Percentiles rank a stretch among this genome's conserved stretches.
Evolutionary conservation across 2,113 vertebrate species (phyloP).

Genomic region (Eretmochelys imbricata): DNA sequence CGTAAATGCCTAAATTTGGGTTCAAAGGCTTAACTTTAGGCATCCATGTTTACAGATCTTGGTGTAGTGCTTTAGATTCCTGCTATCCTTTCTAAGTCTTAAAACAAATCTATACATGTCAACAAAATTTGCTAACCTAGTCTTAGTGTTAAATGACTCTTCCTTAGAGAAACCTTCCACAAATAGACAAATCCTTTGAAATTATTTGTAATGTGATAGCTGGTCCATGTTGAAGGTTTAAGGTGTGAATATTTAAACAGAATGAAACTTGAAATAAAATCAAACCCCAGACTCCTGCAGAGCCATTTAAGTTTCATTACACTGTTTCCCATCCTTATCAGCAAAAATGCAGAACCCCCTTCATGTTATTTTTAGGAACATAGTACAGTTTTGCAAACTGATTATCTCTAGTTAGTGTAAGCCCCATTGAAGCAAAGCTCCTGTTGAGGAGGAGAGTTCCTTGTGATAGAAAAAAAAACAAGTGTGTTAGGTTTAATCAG

Average conservation of each 20-base stretch:
- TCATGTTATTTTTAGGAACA: constrained; percentile 25
- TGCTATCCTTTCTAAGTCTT: not conserved
- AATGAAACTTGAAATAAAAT: not conserved
- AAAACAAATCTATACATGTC: not conserved
- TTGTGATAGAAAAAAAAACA: constrained; percentile 75
- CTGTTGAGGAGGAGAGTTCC: constrained; percentile 68
- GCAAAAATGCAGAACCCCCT: not conserved
- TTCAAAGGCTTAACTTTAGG: not conserved
- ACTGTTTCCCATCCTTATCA: constrained; percentile 37
- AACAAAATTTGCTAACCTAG: rapidly evolving
- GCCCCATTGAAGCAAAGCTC: constrained; percentile 70
- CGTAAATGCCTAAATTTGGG: not conserved
- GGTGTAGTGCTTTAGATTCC: not conserved
- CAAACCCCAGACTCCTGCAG: not conserved
- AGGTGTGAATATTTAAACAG: not conserved
- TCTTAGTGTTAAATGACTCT: not conserved
- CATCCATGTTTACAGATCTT: rapidly evolving
- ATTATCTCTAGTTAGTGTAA: constrained; percentile 34
- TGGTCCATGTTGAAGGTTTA: not conserved
- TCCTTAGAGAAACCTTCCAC: not conserved
- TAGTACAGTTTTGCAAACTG: constrained; percentile 57
- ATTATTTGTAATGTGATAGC: not conserved
- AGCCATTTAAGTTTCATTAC: constrained; percentile 12
- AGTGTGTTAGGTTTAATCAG: constrained; percentile 78
- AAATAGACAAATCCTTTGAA: not conserved